Percentiles rank a stretch among this genome's conserved stretches.
Evolutionary conservation across 2,113 vertebrate genomes (phyloP).

Genomic region (Phalacrocorax carbo): DNA sequence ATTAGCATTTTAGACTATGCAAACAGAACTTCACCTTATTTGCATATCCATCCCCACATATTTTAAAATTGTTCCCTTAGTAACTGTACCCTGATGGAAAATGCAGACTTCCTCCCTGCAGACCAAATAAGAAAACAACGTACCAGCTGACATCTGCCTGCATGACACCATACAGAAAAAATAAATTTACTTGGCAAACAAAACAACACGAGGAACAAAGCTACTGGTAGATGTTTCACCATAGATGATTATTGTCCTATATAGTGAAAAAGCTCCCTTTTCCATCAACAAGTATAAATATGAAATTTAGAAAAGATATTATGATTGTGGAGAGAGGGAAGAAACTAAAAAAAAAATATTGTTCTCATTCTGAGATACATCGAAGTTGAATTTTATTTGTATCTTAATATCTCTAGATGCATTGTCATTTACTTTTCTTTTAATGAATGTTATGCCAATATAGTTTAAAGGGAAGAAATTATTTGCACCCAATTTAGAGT

Average conservation of each 20-base stretch:
- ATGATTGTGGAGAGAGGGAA: neutral
- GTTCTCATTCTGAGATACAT: neutral
- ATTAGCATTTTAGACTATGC: neutral
- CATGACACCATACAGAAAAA: neutral
- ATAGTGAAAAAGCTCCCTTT: neutral
- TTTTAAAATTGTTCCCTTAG: neutral
- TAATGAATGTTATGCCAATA: neutral
- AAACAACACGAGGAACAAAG: neutral
- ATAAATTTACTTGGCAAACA: neutral
- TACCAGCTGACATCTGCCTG: neutral
- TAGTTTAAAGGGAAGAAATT: neutral
- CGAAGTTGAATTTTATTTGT: neutral
- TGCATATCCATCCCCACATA: neutral
- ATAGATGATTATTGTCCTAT: neutral
- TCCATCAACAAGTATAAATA: neutral
- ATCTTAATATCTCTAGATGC: neutral
- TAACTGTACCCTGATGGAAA: neutral
- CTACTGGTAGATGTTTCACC: neutral
- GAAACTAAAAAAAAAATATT: neutral
- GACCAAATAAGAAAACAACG: neutral
- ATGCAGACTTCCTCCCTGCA: neutral
- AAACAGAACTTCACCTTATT: neutral
- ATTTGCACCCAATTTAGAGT: neutral
- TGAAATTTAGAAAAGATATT: neutral
- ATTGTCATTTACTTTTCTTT: neutral